Conservation (phyloP, 35 echinoderm and acorn worm species). For the Antedon bifida region DNA sequence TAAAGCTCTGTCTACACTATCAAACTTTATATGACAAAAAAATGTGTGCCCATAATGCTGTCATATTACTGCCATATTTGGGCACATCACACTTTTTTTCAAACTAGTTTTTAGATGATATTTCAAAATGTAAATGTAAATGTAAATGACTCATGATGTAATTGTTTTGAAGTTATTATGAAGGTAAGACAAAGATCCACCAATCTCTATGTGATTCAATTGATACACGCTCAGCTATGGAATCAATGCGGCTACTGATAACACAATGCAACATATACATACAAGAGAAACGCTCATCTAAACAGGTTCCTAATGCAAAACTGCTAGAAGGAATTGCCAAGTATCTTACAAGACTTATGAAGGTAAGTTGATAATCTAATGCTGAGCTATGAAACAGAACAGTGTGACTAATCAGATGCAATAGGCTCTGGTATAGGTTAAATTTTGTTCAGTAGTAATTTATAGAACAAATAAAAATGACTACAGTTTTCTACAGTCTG, state of each 20-base stretch:
- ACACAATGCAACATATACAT: conserved; percentile 82
- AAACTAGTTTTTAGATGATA: no score
- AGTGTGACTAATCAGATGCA: no score
- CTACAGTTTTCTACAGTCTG: no score
- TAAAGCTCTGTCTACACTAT: no score
- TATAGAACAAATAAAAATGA: background rate
- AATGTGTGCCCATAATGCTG: no score
- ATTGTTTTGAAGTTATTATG: conserved; percentile 39
- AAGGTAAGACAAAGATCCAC: conserved; percentile 47
- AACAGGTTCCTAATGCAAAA: conserved; percentile 30
- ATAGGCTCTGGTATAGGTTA: no score
- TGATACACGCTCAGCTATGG: conserved; percentile 72
- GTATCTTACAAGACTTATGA: conserved; percentile 61
- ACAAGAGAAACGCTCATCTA: conserved; percentile 30
- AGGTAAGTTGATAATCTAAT: conserved; percentile 25
- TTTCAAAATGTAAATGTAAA: no score
- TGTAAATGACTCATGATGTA: no score
- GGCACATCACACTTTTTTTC: no score
- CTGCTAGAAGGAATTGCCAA: conserved; percentile 39
- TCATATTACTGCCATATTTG: no score
- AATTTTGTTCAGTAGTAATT: background rate
- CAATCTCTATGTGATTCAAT: conserved; percentile 68
- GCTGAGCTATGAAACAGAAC: background rate
- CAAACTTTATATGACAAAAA: no score
- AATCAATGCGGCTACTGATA: conserved; percentile 33